phyloP scores from a whole-genome alignment of 2,888 invertebrate genomes.

The Tuberolachnus salignus region DNA sequence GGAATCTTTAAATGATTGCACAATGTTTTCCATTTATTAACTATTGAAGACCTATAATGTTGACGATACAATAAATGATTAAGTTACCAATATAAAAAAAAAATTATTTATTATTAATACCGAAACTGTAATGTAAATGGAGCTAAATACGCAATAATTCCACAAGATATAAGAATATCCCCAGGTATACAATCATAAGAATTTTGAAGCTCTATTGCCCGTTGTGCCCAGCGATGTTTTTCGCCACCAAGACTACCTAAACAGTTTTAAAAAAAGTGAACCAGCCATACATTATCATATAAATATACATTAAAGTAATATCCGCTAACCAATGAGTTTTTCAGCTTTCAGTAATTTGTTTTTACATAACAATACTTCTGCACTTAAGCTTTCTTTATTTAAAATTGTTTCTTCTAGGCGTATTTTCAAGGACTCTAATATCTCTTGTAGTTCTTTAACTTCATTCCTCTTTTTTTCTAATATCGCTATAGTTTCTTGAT shows the following conservation, averaged over 20 bases:
- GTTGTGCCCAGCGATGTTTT: slow-evolving; percentile 81
- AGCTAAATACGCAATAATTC: slow-evolving; percentile 86
- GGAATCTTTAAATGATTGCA: slow-evolving; percentile 76
- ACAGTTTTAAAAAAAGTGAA: slow-evolving; percentile 60
- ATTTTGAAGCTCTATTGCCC: slow-evolving; percentile 76
- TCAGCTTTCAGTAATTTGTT: slow-evolving; percentile 85
- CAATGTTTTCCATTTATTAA: slow-evolving; percentile 75
- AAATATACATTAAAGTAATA: neutral
- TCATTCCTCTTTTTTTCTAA: slow-evolving; percentile 82
- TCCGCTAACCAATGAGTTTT: slow-evolving; percentile 72
- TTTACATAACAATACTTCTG: slow-evolving; percentile 78
- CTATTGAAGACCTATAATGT: slow-evolving; percentile 59
- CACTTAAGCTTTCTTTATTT: slow-evolving; percentile 70
- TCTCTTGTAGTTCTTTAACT: slow-evolving; percentile 77
- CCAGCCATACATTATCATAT: too few species aligned
- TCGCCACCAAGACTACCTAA: slow-evolving; percentile 79
- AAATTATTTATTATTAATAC: slow-evolving; percentile 18
- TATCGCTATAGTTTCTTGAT: slow-evolving; percentile 81
- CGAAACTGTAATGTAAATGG: slow-evolving; percentile 70
- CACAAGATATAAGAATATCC: slow-evolving; percentile 86
- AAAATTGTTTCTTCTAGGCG: slow-evolving; percentile 71
- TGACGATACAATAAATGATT: too few species aligned
- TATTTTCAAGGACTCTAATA: slow-evolving; percentile 74
- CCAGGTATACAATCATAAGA: slow-evolving; percentile 84
- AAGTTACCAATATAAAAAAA: too few species aligned